phyloP scores from a whole-genome alignment of 1,140 invertebrate genomes.

The Drosophila malerkotliana region DNA sequence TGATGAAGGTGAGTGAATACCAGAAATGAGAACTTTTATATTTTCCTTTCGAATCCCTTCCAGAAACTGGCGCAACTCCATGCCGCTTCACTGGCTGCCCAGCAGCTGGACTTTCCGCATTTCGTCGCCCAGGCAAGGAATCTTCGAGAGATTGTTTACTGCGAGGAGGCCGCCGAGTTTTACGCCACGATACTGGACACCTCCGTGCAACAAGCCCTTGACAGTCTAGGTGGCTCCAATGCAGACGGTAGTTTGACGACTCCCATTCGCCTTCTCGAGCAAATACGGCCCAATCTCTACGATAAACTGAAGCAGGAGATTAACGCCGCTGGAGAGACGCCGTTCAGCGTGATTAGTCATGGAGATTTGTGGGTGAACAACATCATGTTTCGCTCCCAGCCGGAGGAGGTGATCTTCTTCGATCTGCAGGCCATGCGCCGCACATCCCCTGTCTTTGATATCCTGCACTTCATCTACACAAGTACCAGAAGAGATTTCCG shows the following conservation, averaged over 20 bases:
- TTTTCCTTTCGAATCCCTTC: conserved; percentile 5
- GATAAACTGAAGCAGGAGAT: conserved; percentile 61
- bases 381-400: conserved; percentile 79
- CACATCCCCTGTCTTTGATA: conserved; percentile 85
- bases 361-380: conserved; percentile 84
- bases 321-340: conserved; percentile 41
- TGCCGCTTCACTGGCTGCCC: conserved; percentile 72
- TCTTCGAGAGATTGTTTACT: conserved; percentile 77
- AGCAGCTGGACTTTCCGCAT: conserved; percentile 52
- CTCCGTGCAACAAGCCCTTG: conserved; percentile 74
- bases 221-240: conserved; percentile 70
- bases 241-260: conserved; percentile 61
- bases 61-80: conserved; percentile 80
- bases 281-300: conserved; percentile 60
- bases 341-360: conserved; percentile 81
- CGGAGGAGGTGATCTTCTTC: conserved; percentile 84
- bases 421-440: conserved; percentile 86
- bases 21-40: neutral
- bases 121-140: conserved; percentile 46
- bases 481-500: conserved; percentile 73
- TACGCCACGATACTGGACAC: conserved; percentile 71
- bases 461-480: conserved; percentile 80
- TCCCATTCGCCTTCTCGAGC: conserved; percentile 65
- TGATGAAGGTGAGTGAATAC: conserved; percentile 70
- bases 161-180: conserved; percentile 70